Evolutionary conservation across 2,113 vertebrate species (phyloP).

Genomic region (Chloebia gouldiae): DNA sequence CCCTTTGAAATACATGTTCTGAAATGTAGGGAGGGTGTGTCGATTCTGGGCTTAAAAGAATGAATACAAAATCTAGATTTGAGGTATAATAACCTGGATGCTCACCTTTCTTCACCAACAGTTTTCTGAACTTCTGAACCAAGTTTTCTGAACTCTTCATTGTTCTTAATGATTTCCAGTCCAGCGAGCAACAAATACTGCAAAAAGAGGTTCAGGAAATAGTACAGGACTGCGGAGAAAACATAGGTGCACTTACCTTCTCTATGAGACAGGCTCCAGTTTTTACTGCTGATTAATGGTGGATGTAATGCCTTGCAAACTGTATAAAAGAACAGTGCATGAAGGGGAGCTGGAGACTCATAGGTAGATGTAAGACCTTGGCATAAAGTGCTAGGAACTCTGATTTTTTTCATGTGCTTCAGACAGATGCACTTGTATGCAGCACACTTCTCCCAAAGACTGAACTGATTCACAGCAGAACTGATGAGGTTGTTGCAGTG

Average conservation of each 20-base stretch:
- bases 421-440: not conserved
- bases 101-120: not conserved
- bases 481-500: not conserved
- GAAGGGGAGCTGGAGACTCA: constrained; percentile 20
- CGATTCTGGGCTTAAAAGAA: not conserved
- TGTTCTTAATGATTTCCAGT: not conserved
- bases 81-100: not conserved
- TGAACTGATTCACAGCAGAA: not conserved
- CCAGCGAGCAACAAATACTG: not conserved
- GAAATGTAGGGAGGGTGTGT: not conserved
- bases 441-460: not conserved
- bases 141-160: not conserved
- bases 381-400: not conserved
- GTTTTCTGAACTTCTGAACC: too few relatives aligned
- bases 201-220: not conserved
- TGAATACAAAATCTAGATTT: not conserved
- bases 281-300: not conserved
- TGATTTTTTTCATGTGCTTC: not conserved
- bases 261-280: not conserved
- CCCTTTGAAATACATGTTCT: not conserved
- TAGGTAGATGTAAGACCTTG: not conserved
- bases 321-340: not conserved
- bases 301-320: not conserved
- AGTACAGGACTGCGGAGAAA: not conserved
- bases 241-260: not conserved